Percentiles rank a stretch among this genome's conserved stretches.
These are phyloP conservation scores for Sciurus carolinensis DNA, from an alignment of 2,797 vertebrate genomes.

Conservation along the genomic window DNA sequence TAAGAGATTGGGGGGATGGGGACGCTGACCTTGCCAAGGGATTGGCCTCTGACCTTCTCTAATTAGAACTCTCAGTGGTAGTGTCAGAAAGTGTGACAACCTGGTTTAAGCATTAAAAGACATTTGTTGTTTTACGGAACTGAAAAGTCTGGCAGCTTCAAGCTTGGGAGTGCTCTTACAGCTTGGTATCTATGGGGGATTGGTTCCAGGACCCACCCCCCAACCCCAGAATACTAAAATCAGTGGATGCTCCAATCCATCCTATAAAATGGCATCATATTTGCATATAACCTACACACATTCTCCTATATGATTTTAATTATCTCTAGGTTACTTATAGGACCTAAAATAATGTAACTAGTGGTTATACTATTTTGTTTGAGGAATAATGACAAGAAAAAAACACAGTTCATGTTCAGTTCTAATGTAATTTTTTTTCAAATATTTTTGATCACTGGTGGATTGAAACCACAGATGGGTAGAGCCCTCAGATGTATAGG, in stretches of 20 bases:
- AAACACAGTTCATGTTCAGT: background rate
- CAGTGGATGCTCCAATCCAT: background rate
- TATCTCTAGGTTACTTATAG: background rate
- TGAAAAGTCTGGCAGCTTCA: background rate
- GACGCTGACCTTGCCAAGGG: background rate
- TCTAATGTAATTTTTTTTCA: background rate
- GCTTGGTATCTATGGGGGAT: too few relatives aligned
- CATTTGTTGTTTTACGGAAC: background rate
- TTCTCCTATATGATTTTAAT: background rate
- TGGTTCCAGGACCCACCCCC: background rate
- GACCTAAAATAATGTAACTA: background rate
- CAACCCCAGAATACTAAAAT: background rate
- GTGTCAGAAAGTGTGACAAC: background rate
- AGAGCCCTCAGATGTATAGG: background rate
- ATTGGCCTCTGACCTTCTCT: background rate
- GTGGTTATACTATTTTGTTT: background rate
- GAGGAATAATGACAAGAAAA: too few relatives aligned
- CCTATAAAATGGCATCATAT: fast-evolving
- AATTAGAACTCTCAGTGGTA: background rate
- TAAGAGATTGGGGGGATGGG: fast-evolving
- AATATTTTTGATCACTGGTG: background rate
- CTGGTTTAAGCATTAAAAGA: background rate
- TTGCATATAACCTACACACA: background rate
- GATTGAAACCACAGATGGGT: background rate
- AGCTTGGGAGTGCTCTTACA: background rate